Base-by-base conservation (phyloP, 2,113 vertebrate genomes). In the Delphinapterus leucas region DNA sequence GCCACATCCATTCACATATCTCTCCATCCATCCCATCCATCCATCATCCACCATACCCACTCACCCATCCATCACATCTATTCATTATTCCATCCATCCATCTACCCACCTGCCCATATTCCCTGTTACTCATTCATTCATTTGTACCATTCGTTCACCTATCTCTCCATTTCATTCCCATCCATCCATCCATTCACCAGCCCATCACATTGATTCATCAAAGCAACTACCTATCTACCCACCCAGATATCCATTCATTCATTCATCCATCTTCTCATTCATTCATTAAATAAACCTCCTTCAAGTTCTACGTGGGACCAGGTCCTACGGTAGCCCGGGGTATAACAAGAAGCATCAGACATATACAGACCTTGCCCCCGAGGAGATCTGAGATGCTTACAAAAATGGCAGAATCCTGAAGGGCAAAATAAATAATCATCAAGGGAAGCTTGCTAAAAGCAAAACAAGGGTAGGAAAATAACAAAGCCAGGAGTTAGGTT, bases 401-500 rank as follows among this genome's bases (percentile, higher is more conserved):
- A 28, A 70, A 84, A 96, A 81, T 20, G 44, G 65, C 73, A 61
- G 41, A 74, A 7, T 79, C 26, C 23, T 6, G 38, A 82, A 85
- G 60, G 12, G 33, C 49, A 95, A 97, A 96, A 65, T 58, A 82
- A 90, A 91, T 38, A 88, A 91, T 38, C 49, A 90, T 47, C 26
- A 15, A 83, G 71, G 49, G 61, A 92, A 92, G 17, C 36, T 73
- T 84, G 44, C 31, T 65, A 12, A 89, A 77, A 85, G 49, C 58
- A 79, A 95, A 92, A 92, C 31, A 68, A 60, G 41, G 20, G n/a
- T 41, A 67, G 41, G 41, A 83, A 92, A 95, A 70, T 20, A 73
- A 82, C 79, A 67, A 84, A 93, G 3, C 38, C 67, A 55, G 53
- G 67, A 89, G 38, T 86, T 73, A 47, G 25, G 44, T 41, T 49